phyloP scores from a whole-genome alignment of 2,888 invertebrate species.

The Deroplatys truncata region DNA sequence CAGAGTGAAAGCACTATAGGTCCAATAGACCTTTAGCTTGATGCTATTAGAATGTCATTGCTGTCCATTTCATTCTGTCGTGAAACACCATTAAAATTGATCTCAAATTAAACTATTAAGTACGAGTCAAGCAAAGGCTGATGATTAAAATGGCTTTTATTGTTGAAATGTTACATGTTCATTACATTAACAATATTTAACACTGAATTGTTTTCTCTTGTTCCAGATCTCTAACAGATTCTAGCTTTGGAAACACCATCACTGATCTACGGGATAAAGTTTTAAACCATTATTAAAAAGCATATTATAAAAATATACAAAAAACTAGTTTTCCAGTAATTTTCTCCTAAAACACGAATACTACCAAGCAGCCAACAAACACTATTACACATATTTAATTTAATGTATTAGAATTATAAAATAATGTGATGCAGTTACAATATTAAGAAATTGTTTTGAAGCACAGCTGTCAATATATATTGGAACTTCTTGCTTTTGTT shows the following conservation, averaged over 20 bases:
- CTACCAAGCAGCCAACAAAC: background rate
- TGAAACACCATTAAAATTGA: too few species aligned
- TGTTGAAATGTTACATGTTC: too few species aligned
- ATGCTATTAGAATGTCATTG: too few species aligned
- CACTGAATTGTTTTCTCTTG: background rate
- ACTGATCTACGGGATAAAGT: background rate
- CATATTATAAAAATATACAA: background rate
- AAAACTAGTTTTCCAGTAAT: constrained; percentile 1
- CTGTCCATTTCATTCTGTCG: too few species aligned
- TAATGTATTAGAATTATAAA: background rate
- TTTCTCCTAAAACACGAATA: background rate
- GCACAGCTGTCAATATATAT: background rate
- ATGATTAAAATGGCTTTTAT: too few species aligned
- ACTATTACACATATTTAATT: background rate
- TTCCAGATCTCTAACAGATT: background rate
- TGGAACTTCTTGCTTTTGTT: background rate
- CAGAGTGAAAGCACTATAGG: too few species aligned
- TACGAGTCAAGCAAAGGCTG: too few species aligned
- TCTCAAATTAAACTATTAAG: too few species aligned
- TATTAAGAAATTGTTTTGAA: background rate
- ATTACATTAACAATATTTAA: background rate
- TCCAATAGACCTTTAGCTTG: too few species aligned
- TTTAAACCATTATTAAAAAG: background rate
- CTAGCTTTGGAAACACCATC: background rate
- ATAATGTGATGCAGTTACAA: background rate